Percentiles rank a stretch among this genome's conserved stretches.
Evolutionary conservation across 2,113 vertebrate species (phyloP).

Genomic region (Lophotis ruficrista): DNA sequence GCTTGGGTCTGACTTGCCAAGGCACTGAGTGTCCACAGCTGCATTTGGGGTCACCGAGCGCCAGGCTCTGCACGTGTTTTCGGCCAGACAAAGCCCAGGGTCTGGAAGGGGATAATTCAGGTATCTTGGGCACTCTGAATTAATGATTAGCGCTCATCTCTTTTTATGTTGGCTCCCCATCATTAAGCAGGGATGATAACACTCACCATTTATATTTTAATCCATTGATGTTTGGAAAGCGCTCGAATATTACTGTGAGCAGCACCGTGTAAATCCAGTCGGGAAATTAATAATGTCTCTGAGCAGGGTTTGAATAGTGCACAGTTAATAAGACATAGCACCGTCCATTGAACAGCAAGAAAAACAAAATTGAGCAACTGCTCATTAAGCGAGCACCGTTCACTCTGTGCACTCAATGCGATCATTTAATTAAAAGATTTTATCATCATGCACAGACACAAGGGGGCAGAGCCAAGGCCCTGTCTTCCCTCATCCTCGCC

Average conservation of each 20-base stretch:
- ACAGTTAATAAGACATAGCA: slow-evolving; percentile 19
- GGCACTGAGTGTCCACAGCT: neutral
- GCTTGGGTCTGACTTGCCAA: neutral
- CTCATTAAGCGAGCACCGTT: slow-evolving; percentile 56
- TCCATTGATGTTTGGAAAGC: neutral
- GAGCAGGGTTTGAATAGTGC: slow-evolving; percentile 5
- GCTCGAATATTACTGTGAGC: fast-evolving
- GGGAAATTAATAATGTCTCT: slow-evolving; percentile 14
- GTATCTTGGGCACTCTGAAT: neutral
- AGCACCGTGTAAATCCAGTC: neutral
- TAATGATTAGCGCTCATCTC: neutral
- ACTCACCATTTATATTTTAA: neutral
- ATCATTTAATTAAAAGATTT: slow-evolving; percentile 69
- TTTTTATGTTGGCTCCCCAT: neutral
- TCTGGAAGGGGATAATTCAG: neutral
- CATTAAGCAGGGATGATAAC: neutral
- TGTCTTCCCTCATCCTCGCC: neutral
- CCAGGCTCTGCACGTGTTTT: neutral
- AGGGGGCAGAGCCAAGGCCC: slow-evolving; percentile 63
- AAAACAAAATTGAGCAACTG: slow-evolving; percentile 66
- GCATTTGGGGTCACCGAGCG: neutral
- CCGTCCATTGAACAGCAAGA: neutral
- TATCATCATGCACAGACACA: slow-evolving; percentile 39
- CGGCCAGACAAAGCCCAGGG: neutral
- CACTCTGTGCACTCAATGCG: slow-evolving; percentile 53